Conservation (phyloP, 2,888 invertebrate species). For the Omphaloscelis lunosa region DNA sequence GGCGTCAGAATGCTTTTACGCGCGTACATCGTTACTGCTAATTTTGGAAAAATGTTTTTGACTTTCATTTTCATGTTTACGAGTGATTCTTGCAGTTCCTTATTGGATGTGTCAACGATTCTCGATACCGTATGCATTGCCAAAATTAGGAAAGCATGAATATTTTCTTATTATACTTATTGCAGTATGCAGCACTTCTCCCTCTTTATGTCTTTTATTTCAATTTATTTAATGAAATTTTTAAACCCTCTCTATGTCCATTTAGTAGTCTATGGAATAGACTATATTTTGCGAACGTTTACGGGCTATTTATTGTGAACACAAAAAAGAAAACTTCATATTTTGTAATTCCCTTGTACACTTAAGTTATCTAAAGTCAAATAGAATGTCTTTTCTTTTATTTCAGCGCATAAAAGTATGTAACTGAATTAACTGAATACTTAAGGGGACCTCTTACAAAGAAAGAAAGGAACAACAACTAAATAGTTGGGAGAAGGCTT, state of each 20-base stretch:
- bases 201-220: not conserved
- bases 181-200: not conserved
- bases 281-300: not conserved
- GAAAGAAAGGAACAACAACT: not conserved
- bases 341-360: constrained; percentile 4
- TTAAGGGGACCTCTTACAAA: no score
- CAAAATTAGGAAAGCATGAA: not conserved
- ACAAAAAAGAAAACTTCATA: not conserved
- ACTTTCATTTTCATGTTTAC: constrained; percentile 45
- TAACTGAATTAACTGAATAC: no score
- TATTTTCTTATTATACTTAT: not conserved
- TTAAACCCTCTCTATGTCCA: not conserved
- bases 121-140: constrained; percentile 3
- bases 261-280: not conserved
- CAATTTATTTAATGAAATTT: not conserved
- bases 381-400: not conserved
- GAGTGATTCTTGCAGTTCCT: constrained; percentile 26
- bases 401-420: not conserved
- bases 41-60: constrained; percentile 48
- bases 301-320: constrained; percentile 12
- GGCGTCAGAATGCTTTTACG: constrained; percentile 53
- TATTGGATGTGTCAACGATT: constrained; percentile 29
- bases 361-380: not conserved
- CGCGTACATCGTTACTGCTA: constrained; percentile 55
- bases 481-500: no score